phyloP scores from a whole-genome alignment of 2,888 invertebrate genomes.

The Pollenia amentaria region DNA sequence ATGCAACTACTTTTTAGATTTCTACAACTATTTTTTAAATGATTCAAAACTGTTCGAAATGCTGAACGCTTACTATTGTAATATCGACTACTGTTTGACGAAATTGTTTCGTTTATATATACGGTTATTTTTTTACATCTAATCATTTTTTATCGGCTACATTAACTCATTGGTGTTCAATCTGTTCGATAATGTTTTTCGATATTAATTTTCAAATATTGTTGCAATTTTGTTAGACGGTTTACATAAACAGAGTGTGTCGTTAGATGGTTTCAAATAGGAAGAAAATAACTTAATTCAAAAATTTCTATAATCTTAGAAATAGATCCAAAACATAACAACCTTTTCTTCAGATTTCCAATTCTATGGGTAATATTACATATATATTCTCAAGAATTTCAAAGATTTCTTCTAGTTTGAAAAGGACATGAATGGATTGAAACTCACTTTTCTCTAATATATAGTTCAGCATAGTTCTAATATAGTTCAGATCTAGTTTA shows the following conservation, averaged over 20 bases:
- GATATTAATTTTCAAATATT: not conserved
- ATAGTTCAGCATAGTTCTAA: no score
- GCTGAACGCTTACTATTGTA: not conserved
- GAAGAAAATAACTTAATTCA: not conserved
- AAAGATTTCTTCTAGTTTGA: no score
- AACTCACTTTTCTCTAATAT: no score
- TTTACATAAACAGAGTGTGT: conserved; percentile 36
- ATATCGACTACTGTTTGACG: conserved; percentile 18
- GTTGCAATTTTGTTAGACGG: not conserved
- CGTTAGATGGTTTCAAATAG: not conserved
- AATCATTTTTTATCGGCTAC: conserved; percentile 22
- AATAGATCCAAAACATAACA: no score
- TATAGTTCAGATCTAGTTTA: no score
- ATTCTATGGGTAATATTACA: no score
- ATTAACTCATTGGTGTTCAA: conserved; percentile 24
- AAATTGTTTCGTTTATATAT: conserved; percentile 21
- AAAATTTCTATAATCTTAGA: not conserved
- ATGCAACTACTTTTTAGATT: not conserved
- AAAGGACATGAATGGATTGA: no score
- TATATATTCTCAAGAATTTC: no score
- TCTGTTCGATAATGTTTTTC: conserved; percentile 39
- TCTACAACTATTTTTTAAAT: not conserved
- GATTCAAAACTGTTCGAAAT: not conserved
- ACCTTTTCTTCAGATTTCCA: no score
- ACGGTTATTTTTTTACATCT: not conserved